A percentile compares a stretch with the other conserved stretches of the same genome.
Conservation (phyloP, 2,888 invertebrate genomes). For the Mythimna vitellina region DNA sequence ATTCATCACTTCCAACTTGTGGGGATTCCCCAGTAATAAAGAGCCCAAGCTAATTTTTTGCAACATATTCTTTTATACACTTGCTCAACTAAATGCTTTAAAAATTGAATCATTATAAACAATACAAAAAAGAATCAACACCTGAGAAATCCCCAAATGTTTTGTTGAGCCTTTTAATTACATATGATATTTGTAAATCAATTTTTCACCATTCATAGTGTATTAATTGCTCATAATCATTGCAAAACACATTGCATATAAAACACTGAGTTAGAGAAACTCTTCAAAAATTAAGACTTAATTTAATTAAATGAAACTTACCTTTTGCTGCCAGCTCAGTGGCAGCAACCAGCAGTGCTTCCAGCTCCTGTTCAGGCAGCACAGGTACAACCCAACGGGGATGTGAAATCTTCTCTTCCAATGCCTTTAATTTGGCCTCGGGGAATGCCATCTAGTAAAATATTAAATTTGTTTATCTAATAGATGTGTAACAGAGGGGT, state of each 20-base stretch:
- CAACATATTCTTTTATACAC: not conserved
- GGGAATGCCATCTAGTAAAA: conserved; percentile 92
- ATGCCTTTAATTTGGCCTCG: conserved; percentile 95
- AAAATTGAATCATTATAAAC: not conserved
- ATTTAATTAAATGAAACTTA: conserved; percentile 71
- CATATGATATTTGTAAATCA: not conserved
- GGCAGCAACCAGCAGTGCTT: conserved; percentile 96
- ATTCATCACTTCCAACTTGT: conserved; percentile 16
- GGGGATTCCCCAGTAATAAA: conserved; percentile 44
- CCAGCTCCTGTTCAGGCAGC: conserved; percentile 98
- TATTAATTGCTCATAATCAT: not conserved
- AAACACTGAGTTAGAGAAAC: not conserved
- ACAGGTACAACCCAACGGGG: conserved; percentile 99
- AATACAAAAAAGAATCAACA: too few relatives aligned
- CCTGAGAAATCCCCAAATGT: not conserved
- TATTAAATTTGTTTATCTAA: conserved; percentile 5
- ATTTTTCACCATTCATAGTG: not conserved
- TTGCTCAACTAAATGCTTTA: not conserved
- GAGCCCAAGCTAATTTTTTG: not conserved
- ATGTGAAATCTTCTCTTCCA: conserved; percentile 99
- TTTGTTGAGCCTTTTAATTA: not conserved
- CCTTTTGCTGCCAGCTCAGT: conserved; percentile 96
- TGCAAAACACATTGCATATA: not conserved
- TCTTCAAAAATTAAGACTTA: conserved; percentile 6
- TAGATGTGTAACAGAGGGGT: not conserved